Evolutionary conservation across 2,113 vertebrate genomes (phyloP).

Genomic region (Protomyctophum bolini): DNA sequence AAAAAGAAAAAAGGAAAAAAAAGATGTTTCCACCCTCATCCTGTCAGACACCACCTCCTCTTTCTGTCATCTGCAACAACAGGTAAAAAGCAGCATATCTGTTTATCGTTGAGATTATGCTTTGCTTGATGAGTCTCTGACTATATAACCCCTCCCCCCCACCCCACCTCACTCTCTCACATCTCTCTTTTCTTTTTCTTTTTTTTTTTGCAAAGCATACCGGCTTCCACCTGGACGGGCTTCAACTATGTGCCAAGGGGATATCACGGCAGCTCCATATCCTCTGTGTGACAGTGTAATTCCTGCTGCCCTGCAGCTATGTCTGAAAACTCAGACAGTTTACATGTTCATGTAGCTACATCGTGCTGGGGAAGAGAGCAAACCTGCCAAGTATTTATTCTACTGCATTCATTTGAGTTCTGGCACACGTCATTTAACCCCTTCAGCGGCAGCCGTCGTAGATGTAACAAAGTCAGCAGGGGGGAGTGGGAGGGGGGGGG

Average conservation of each 20-base stretch:
- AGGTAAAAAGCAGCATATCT: constrained; percentile 59
- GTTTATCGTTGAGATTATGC: constrained; percentile 42
- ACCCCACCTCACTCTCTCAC: constrained; percentile 53
- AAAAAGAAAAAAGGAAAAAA: constrained; percentile 26
- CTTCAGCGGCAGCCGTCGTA: constrained; percentile 42
- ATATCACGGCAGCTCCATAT: constrained; percentile 90
- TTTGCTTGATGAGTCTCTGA: constrained; percentile 23
- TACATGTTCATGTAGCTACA: constrained; percentile 87
- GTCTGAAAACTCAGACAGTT: constrained; percentile 95
- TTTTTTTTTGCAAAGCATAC: constrained; percentile 62
- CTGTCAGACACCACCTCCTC: constrained; percentile 35
- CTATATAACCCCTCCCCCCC: constrained; percentile 45
- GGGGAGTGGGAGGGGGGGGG: not conserved
- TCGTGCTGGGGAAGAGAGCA: constrained; percentile 61
- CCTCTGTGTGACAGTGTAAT: constrained; percentile 93
- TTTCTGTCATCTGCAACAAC: constrained; percentile 44
- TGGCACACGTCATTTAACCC: constrained; percentile 61
- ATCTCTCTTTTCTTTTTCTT: no score
- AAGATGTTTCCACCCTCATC: constrained; percentile 34
- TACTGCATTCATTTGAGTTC: constrained; percentile 68
- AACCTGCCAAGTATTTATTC: constrained; percentile 74
- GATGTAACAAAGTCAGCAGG: constrained; percentile 38
- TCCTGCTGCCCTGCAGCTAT: constrained; percentile 91
- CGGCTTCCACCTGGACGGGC: constrained; percentile 86
- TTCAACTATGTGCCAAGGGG: constrained; percentile 93